Conservation (phyloP, 2,113 vertebrate species). For the Apteryx owenii region DNA sequence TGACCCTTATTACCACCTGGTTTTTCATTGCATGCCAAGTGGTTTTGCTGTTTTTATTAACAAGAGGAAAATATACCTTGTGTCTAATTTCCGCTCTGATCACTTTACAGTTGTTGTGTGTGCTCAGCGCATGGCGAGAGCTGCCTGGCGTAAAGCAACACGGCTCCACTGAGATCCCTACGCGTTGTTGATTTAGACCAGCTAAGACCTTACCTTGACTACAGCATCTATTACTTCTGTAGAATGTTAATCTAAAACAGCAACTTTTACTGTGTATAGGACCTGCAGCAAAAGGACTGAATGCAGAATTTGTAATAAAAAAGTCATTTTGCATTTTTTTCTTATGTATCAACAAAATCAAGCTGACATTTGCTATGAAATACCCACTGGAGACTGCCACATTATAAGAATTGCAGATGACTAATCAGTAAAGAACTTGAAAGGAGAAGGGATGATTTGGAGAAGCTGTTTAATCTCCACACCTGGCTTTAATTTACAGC, state of each 20-base stretch:
- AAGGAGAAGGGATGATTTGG: neutral
- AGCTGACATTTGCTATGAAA: neutral
- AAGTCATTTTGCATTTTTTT: neutral
- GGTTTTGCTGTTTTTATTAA: neutral
- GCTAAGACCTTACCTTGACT: too few relatives aligned
- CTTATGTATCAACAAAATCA: neutral
- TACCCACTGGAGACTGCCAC: neutral
- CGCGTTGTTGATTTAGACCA: neutral
- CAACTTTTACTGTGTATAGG: neutral
- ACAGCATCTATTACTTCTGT: neutral
- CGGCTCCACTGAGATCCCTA: neutral
- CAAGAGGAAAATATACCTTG: neutral
- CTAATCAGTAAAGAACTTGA: neutral
- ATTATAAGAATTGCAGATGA: neutral
- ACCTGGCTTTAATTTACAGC: neutral
- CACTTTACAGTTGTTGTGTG: neutral
- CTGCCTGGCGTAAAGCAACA: neutral
- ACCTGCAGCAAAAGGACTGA: neutral
- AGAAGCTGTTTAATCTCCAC: neutral
- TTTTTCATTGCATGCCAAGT: neutral
- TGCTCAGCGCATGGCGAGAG: neutral
- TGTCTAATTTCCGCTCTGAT: neutral
- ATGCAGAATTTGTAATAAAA: neutral
- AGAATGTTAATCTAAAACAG: neutral
- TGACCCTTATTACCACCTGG: neutral